phyloP scores from a whole-genome alignment of 1,140 invertebrate species.

The Caenorhabditis briggsae region DNA sequence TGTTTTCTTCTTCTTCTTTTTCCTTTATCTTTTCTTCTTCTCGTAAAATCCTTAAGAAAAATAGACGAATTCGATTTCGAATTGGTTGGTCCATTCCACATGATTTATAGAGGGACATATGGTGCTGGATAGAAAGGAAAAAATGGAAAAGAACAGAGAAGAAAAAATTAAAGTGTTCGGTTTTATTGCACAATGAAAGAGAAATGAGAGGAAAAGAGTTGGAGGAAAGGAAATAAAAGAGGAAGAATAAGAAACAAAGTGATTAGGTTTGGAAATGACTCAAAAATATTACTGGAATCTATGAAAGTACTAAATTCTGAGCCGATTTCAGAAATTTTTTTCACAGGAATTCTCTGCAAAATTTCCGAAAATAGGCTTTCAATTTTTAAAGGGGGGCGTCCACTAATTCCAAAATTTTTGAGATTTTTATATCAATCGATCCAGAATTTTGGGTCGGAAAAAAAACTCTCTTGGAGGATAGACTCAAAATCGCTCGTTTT shows the following conservation, averaged over 20 bases:
- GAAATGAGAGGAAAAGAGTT: background rate
- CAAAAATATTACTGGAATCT: background rate
- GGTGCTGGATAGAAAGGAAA: background rate
- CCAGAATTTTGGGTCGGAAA: no score
- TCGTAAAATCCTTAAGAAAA: background rate
- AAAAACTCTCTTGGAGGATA: no score
- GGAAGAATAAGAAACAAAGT: background rate
- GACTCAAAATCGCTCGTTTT: no score
- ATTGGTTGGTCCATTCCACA: slow-evolving; percentile 24
- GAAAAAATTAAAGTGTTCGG: slow-evolving; percentile 33
- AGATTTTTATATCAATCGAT: no score
- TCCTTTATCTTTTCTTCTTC: background rate
- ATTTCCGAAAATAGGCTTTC: no score
- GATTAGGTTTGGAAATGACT: slow-evolving; percentile 15
- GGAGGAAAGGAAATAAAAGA: background rate
- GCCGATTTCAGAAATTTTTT: no score
- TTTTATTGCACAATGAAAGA: slow-evolving; percentile 5
- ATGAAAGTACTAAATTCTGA: background rate
- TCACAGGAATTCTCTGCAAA: no score
- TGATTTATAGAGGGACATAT: slow-evolving; percentile 42
- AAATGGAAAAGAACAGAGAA: background rate
- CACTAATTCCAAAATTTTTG: no score
- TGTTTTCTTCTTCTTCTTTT: background rate
- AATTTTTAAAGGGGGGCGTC: no score
- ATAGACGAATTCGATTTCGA: slow-evolving; percentile 16